phyloP scores from a whole-genome alignment of 53 echinoderm and acorn worm species.

The Mesocentrotus franciscanus region DNA sequence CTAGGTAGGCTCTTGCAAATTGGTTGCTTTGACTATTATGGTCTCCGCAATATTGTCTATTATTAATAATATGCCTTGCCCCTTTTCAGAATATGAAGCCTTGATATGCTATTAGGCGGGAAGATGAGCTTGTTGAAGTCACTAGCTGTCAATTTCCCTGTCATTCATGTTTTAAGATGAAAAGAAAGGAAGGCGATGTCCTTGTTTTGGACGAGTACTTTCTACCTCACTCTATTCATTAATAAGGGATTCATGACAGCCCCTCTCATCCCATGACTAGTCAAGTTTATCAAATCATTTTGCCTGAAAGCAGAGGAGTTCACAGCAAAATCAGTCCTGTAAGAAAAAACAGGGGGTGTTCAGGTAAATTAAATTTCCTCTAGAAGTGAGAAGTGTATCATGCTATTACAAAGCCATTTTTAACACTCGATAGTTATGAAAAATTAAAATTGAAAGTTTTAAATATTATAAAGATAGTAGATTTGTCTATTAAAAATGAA shows the following conservation, averaged over 20 bases:
- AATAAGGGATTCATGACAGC: constrained; percentile 24
- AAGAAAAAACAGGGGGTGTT: neutral
- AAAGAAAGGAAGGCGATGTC: neutral
- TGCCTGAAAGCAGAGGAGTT: constrained; percentile 5
- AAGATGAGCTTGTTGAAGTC: constrained; percentile 22
- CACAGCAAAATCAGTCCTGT: neutral
- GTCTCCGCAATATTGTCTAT: neutral
- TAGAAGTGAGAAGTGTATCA: neutral
- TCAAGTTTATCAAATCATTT: constrained; percentile 45
- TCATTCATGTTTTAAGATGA: constrained; percentile 3
- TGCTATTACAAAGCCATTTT: neutral
- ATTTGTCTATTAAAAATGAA: neutral
- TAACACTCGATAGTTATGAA: neutral
- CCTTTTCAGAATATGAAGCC: neutral
- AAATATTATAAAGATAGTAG: neutral
- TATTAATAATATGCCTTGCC: neutral
- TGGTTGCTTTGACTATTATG: neutral
- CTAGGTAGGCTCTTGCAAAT: neutral
- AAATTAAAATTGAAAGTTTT: neutral
- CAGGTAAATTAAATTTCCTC: neutral
- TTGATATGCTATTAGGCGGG: neutral
- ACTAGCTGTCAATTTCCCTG: constrained; percentile 17
- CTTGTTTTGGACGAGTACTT: constrained; percentile 28
- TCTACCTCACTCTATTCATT: neutral
- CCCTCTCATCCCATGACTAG: constrained; percentile 25